Conservation (phyloP, 53 echinoderm and acorn worm genomes). For the Patiria pectinifera region DNA sequence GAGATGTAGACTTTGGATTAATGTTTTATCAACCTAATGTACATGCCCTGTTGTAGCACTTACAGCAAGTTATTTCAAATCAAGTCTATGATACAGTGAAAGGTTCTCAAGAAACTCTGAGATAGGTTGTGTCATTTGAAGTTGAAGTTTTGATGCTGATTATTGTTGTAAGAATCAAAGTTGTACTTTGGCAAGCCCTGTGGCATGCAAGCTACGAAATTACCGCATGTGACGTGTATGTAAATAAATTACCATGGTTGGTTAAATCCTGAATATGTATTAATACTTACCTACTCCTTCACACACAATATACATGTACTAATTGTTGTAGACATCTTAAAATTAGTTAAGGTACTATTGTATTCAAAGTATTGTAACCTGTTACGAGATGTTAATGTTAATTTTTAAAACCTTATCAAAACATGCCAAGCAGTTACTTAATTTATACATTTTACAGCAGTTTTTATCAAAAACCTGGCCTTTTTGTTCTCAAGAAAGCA, state of each 20-base stretch:
- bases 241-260: not conserved
- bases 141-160: not conserved
- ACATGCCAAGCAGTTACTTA: conserved; percentile 45
- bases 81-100: not conserved
- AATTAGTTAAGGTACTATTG: conserved; percentile 49
- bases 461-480: conserved; percentile 58
- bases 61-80: not conserved
- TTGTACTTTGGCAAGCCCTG: conserved; percentile 11
- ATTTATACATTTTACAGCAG: conserved; percentile 55
- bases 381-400: conserved; percentile 17
- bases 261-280: conserved; percentile 9
- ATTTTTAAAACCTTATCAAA: conserved; percentile 19
- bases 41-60: not conserved
- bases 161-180: not conserved
- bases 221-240: not conserved
- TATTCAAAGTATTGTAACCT: conserved; percentile 2
- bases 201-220: conserved; percentile 4
- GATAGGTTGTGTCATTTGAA: not conserved
- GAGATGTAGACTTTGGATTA: not conserved
- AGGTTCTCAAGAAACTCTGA: not conserved
- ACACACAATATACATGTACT: conserved; percentile 5
- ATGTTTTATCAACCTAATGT: not conserved
- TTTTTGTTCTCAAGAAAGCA: conserved; percentile 44
- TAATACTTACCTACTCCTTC: not conserved
- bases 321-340: conserved; percentile 1